Percentiles rank a stretch among this genome's conserved stretches.
These are phyloP conservation scores for Rhamphomyia laevipes DNA, from an alignment of 2,888 invertebrate genomes.

Conservation along the genomic window DNA sequence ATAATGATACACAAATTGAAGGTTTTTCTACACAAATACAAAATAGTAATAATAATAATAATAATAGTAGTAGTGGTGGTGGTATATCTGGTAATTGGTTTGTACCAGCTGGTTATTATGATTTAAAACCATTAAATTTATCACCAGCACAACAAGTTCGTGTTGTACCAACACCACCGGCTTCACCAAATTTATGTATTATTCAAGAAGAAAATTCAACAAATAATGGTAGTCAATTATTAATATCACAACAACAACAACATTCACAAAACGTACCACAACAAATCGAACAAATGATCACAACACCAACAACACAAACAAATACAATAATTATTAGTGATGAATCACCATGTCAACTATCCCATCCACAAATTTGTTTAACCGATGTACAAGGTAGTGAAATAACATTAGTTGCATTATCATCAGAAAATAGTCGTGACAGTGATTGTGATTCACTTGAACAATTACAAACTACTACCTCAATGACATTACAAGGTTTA, in stretches of 20 bases:
- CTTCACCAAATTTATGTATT: slow-evolving; percentile 51
- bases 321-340: slow-evolving; percentile 3
- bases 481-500: slow-evolving; percentile 40
- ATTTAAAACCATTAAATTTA: slow-evolving; percentile 34
- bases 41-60: background rate
- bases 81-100: slow-evolving; percentile 24
- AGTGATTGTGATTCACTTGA: slow-evolving; percentile 55
- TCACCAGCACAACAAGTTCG: slow-evolving; percentile 36
- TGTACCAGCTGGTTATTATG: slow-evolving; percentile 29
- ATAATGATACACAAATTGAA: slow-evolving; percentile 6
- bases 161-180: slow-evolving; percentile 36
- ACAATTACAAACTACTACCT: slow-evolving; percentile 29
- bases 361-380: slow-evolving; percentile 79
- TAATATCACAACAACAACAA: slow-evolving; percentile 20
- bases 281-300: slow-evolving; percentile 7
- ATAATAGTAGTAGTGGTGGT: slow-evolving; percentile 4
- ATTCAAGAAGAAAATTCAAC: slow-evolving; percentile 61
- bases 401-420: slow-evolving; percentile 61
- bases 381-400: slow-evolving; percentile 85
- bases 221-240: slow-evolving; percentile 33
- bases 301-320: slow-evolving; percentile 3
- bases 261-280: slow-evolving; percentile 1
- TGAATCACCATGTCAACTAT: slow-evolving; percentile 24
- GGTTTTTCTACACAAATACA: slow-evolving; percentile 2
- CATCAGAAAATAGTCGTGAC: slow-evolving; percentile 62